phyloP scores from a whole-genome alignment of 2,888 invertebrate species.

The Calliscelio sp. region DNA sequence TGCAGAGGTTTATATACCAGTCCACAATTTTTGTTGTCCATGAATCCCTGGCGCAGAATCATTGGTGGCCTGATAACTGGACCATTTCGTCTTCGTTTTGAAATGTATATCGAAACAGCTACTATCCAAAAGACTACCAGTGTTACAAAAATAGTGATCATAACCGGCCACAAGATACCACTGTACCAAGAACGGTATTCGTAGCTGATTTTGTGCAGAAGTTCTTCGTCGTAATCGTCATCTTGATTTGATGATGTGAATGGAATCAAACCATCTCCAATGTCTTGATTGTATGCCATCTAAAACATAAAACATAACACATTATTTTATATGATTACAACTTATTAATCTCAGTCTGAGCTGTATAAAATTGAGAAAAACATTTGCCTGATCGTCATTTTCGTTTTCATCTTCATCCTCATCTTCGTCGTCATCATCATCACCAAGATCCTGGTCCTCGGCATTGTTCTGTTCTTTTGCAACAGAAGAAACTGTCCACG shows the following conservation, averaged over 20 bases:
- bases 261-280: constrained; percentile 76
- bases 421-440: constrained; percentile 40
- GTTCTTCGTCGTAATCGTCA: constrained; percentile 78
- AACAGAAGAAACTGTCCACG: not conserved
- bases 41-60: constrained; percentile 83
- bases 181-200: constrained; percentile 79
- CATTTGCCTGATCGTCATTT: constrained; percentile 44
- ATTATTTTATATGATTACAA: not conserved
- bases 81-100: constrained; percentile 81
- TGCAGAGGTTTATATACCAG: constrained; percentile 93
- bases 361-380: not conserved
- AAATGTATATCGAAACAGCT: constrained; percentile 78
- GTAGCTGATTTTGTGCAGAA: constrained; percentile 49
- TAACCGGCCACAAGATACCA: constrained; percentile 79
- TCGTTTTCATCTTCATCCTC: constrained; percentile 56
- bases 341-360: not conserved
- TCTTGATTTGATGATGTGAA: constrained; percentile 80
- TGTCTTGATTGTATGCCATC: constrained; percentile 51
- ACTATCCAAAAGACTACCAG: constrained; percentile 78
- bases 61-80: constrained; percentile 84
- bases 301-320: constrained; percentile 30
- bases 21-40: constrained; percentile 90
- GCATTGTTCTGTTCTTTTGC: constrained; percentile 22
- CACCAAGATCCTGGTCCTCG: not conserved
- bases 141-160: constrained; percentile 78